These are phyloP conservation scores for Corvus hawaiiensis DNA, from an alignment of 2,113 vertebrate genomes.

Conservation along the genomic window DNA sequence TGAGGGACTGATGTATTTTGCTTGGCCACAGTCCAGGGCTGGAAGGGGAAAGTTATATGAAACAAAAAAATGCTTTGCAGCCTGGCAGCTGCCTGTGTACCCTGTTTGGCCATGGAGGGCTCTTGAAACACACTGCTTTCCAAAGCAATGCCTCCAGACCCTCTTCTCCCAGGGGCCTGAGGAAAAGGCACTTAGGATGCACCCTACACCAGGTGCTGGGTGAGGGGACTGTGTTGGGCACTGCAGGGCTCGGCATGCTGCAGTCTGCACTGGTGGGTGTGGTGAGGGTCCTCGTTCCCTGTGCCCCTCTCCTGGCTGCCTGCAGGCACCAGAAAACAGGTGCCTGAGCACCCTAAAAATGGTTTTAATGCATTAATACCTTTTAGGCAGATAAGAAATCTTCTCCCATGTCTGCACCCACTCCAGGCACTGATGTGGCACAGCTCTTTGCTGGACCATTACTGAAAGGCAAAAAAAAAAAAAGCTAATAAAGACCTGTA, in stretches of 20 bases:
- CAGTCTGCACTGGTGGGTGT: background rate
- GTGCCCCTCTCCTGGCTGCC: background rate
- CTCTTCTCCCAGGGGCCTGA: background rate
- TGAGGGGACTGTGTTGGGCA: background rate
- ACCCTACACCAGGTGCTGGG: background rate
- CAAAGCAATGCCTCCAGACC: background rate
- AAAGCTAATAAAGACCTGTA: background rate
- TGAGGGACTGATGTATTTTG: background rate
- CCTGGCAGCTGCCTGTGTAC: background rate
- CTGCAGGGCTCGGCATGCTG: background rate
- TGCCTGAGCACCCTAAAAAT: background rate
- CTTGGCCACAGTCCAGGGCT: background rate
- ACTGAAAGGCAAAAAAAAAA: background rate
- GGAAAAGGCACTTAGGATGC: background rate
- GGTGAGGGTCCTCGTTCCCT: background rate
- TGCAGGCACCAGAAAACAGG: background rate
- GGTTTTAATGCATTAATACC: background rate
- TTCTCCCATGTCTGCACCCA: background rate
- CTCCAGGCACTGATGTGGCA: background rate
- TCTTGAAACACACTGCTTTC: background rate
- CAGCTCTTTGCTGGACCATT: background rate
- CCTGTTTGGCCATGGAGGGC: background rate
- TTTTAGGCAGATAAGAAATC: background rate
- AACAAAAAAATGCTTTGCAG: background rate
- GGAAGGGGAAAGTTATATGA: background rate